Evolutionary conservation across 1,140 invertebrate genomes (phyloP).

Genomic region (Bombus superbus): DNA sequence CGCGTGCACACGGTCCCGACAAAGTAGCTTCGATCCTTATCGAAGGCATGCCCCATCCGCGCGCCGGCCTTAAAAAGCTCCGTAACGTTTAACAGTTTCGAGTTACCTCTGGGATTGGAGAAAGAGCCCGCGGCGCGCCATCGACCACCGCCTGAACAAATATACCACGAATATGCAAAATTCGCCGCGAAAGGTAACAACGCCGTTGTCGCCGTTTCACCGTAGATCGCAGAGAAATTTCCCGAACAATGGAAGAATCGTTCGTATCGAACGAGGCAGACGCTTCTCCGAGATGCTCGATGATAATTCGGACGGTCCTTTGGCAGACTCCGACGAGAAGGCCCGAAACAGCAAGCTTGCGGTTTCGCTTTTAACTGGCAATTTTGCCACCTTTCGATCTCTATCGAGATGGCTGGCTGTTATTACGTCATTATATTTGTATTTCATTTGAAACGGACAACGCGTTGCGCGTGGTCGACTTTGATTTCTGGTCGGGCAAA

Average conservation of each 20-base stretch:
- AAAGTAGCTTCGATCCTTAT: slow-evolving; percentile 48
- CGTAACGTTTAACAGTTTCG: slow-evolving; percentile 40
- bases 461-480: too few species aligned
- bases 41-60: neutral
- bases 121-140: slow-evolving; percentile 30
- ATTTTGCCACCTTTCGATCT: too few species aligned
- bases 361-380: too few species aligned
- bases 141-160: slow-evolving; percentile 30
- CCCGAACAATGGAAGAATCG: neutral
- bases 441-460: too few species aligned
- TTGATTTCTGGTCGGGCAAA: too few species aligned
- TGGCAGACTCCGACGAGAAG: too few species aligned
- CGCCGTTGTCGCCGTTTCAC: neutral
- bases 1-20: neutral
- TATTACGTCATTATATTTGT: too few species aligned
- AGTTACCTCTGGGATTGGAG: slow-evolving; percentile 33
- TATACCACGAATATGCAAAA: slow-evolving; percentile 1
- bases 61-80: slow-evolving; percentile 31
- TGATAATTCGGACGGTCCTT: too few species aligned
- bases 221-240: neutral
- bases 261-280: rapidly evolving
- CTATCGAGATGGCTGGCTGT: too few species aligned
- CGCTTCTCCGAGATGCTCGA: too few species aligned
- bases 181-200: neutral
- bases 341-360: too few species aligned